Conservation (phyloP, 1,140 invertebrate genomes). For the Meteorus sp. region DNA sequence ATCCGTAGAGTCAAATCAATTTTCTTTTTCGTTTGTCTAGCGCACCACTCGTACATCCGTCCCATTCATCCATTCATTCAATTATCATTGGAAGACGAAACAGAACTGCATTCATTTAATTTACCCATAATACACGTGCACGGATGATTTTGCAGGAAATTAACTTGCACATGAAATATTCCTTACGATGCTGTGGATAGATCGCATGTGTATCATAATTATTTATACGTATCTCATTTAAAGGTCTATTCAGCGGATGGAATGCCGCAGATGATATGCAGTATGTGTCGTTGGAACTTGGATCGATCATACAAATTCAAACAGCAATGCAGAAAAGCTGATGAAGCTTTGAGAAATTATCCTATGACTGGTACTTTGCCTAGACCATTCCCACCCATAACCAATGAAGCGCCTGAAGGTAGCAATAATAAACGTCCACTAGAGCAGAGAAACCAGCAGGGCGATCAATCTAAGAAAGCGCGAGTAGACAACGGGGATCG, state of each 20-base stretch:
- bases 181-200: no score
- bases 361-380: slow-evolving; percentile 67
- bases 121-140: no score
- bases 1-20: neutral
- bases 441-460: slow-evolving; percentile 42
- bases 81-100: no score
- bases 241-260: slow-evolving; percentile 73
- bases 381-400: slow-evolving; percentile 54
- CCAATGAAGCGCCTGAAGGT: slow-evolving; percentile 40
- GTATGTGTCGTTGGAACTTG: slow-evolving; percentile 67
- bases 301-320: slow-evolving; percentile 73
- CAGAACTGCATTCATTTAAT: no score
- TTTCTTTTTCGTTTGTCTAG: neutral
- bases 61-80: no score
- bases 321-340: slow-evolving; percentile 71
- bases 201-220: no score
- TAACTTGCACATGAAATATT: no score
- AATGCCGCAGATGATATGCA: slow-evolving; percentile 73
- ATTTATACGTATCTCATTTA: no score
- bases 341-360: slow-evolving; percentile 69
- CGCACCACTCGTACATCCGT: no score
- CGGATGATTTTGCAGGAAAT: no score
- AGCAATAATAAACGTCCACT: slow-evolving; percentile 34
- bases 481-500: slow-evolving; percentile 51
- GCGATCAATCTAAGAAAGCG: slow-evolving; percentile 44